Conservation (phyloP, 2,888 invertebrate genomes). For the Lamproptera curius region DNA sequence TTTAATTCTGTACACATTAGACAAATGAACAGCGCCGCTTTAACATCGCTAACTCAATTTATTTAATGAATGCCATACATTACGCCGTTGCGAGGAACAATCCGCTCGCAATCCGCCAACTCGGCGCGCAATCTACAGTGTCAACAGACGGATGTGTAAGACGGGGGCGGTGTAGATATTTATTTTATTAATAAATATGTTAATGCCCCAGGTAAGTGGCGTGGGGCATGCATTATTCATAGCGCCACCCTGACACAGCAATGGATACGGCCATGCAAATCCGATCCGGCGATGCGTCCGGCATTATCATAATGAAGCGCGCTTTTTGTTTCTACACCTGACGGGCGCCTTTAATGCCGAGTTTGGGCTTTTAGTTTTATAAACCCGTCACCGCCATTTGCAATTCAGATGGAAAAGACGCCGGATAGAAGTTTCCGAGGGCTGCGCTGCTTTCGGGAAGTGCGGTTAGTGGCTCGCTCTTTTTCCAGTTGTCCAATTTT, state of each 20-base stretch:
- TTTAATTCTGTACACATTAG: conserved; percentile 68
- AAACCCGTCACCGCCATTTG: conserved; percentile 72
- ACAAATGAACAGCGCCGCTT: conserved; percentile 64
- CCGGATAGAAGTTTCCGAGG: too few species aligned
- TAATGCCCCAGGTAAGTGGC: conserved; percentile 73
- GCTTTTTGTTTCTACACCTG: conserved; percentile 77
- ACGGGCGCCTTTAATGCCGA: conserved; percentile 70
- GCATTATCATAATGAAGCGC: conserved; percentile 74
- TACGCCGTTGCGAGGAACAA: conserved; percentile 63
- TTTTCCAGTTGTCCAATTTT: conserved; percentile 51
- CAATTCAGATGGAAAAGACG: conserved; percentile 76
- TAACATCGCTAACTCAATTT: conserved; percentile 65
- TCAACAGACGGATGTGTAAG: conserved; percentile 47
- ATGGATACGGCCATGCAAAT: conserved; percentile 75
- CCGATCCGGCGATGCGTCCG: conserved; percentile 73
- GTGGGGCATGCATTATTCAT: conserved; percentile 70
- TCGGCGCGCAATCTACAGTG: conserved; percentile 46
- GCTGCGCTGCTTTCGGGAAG: conserved; percentile 55
- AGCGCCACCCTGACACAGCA: conserved; percentile 70
- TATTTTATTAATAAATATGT: conserved; percentile 79
- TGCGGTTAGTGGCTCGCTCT: conserved; percentile 57
- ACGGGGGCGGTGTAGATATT: conserved; percentile 58
- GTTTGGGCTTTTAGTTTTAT: conserved; percentile 76
- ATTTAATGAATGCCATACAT: conserved; percentile 75
- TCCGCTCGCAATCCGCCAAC: conserved; percentile 54